Base-by-base conservation (phyloP, 2,113 vertebrate genomes). In the Suncus etruscus region DNA sequence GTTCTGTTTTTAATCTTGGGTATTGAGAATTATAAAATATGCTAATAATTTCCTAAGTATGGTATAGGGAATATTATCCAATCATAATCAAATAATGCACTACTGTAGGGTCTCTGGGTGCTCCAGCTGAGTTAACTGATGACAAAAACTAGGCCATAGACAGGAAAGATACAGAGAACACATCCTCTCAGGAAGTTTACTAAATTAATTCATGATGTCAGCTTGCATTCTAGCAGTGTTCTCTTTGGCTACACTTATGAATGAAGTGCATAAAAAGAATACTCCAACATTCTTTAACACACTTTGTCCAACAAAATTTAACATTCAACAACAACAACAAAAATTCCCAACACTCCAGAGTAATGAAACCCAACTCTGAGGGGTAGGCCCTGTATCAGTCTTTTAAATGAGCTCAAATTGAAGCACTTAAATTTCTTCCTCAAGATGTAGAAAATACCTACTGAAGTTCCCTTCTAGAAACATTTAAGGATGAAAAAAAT, bases 1-100 rank as follows among this genome's bases (percentile, higher is more conserved):
- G 77, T 89, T 88, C 83, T 90, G 22, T 86, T 88, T 39, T 86
- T 73, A 24, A 16, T 83, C 65, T 88, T 86, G 61, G 45, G 65
- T 90, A 86, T 5, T 87, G 15, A 93, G 87, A 86, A 50, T 83
- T 85, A 58, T 54, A 12, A 58, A 82, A 76, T 85, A 83, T 87
- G 16, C 69, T 74, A 92, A 32, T 51, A 51, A 90, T 90, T 88
- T 90, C 27, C n/a, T 88, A 91, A 73, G 61, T 47, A 79, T 11
- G 80, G 27, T 61, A 63, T 10, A 78, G 39, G 31, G 73, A 86
- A 79, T 83, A 72, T 29, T 75, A 58, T 80, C 81, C 76, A 87
- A 74, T 88, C 25, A 69, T 20, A 91, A 80, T 32, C 22, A 83
- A 88, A 88, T 90, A 96, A 96, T 66, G 90, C 29, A 90, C 47